Percentiles rank a stretch among this genome's conserved stretches.
phyloP scores from a whole-genome alignment of 1,140 invertebrate genomes.

The Cyrtorhinus lividipennis region DNA sequence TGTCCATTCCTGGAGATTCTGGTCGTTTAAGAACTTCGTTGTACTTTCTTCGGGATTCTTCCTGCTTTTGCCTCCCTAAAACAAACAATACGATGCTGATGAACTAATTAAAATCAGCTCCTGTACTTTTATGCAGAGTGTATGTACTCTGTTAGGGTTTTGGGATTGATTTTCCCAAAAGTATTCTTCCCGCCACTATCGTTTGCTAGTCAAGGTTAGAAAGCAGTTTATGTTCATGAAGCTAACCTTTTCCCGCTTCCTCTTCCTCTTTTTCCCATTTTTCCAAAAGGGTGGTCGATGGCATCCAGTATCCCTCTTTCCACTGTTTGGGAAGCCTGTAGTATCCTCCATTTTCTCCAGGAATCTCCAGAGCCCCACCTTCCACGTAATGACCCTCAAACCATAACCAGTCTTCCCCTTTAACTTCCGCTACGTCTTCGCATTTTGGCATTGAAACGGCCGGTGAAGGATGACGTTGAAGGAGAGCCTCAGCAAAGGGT shows the following conservation, averaged over 20 bases:
- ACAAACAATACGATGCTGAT: not conserved
- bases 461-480: not conserved
- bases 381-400: not conserved
- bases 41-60: not conserved
- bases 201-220: too few relatives aligned
- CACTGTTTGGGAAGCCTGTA: not conserved
- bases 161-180: too few relatives aligned
- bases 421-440: not conserved
- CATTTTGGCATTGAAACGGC: not conserved
- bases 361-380: not conserved
- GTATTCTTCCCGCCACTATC: too few relatives aligned
- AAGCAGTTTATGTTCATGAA: too few relatives aligned
- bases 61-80: not conserved
- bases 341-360: not conserved
- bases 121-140: not conserved
- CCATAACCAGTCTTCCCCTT: not conserved
- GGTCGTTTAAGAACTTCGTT: not conserved
- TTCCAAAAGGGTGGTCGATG: not conserved
- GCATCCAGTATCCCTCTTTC: not conserved
- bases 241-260: not conserved
- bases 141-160: too few relatives aligned
- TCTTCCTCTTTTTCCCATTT: not conserved
- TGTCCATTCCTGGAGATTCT: conserved; percentile 1
- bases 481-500: not conserved
- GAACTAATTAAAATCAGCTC: not conserved